phyloP scores from a whole-genome alignment of 2,797 vertebrate species.

The Thalassophryne amazonica region DNA sequence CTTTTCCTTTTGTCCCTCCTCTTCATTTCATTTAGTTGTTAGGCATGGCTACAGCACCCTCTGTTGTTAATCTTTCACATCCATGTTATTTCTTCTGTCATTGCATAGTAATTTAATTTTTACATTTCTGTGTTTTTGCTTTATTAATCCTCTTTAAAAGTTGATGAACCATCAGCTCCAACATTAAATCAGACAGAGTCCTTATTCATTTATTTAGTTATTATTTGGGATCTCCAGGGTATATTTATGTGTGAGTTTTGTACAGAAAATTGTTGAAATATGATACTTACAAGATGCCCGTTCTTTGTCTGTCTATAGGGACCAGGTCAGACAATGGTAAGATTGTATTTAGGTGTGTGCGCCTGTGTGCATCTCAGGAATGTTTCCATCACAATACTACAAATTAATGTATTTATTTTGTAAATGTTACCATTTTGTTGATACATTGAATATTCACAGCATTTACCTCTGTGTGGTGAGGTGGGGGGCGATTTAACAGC shows the following conservation, averaged over 20 bases:
- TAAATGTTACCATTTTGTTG: no score
- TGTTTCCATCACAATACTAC: no score
- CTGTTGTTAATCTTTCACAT: constrained; percentile 43
- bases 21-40: constrained; percentile 13
- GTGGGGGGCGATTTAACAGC: no score
- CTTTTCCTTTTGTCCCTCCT: constrained; percentile 10
- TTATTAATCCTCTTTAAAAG: not conserved
- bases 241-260: not conserved
- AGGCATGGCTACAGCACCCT: constrained; percentile 48
- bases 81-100: no score
- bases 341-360: constrained; percentile 57
- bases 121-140: no score
- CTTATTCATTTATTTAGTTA: not conserved
- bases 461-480: no score
- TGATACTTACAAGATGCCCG: constrained; percentile 44
- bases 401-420: no score
- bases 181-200: not conserved
- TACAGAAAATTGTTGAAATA: not conserved
- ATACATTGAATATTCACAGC: no score
- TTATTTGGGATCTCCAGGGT: not conserved
- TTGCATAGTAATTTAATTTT: no score
- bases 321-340: constrained; percentile 90
- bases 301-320: constrained; percentile 75
- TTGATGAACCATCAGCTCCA: not conserved
- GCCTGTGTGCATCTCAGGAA: constrained; percentile 42